phyloP scores from a whole-genome alignment of 2,113 vertebrate species.

The Myiagra hebetior region DNA sequence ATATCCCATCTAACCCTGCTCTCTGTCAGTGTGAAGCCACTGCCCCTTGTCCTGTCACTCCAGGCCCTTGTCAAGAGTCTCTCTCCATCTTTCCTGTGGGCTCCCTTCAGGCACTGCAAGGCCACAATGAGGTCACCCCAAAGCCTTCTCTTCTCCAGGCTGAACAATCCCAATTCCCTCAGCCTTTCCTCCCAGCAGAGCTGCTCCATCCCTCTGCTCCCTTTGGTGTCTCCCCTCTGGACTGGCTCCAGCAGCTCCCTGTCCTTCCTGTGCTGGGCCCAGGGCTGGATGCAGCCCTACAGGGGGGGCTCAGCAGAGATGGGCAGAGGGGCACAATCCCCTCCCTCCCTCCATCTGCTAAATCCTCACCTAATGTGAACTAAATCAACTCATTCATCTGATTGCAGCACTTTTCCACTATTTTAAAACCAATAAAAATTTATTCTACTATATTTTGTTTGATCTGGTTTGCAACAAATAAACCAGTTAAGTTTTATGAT shows the following conservation, averaged over 20 bases:
- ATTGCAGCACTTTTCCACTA: not conserved
- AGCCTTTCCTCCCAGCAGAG: not conserved
- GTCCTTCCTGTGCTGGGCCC: not conserved
- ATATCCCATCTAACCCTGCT: accelerated
- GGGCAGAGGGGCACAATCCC: not conserved
- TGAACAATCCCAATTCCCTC: not conserved
- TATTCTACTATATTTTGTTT: not conserved
- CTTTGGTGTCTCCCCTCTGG: not conserved
- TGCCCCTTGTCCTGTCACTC: not conserved
- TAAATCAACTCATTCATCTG: not conserved
- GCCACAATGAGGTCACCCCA: not conserved
- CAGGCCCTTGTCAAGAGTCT: not conserved
- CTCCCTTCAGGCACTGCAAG: not conserved
- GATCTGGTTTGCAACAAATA: not conserved
- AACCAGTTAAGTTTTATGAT: not conserved
- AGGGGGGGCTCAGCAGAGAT: accelerated
- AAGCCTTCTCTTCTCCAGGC: not conserved
- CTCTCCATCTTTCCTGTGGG: not conserved
- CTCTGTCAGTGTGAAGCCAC: not conserved
- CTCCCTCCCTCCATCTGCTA: not conserved
- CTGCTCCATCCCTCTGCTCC: too few species aligned
- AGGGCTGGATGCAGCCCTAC: not conserved
- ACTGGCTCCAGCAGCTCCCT: not conserved
- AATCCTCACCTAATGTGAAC: not conserved
- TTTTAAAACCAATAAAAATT: not conserved